Conservation (phyloP, 2,888 invertebrate species). For the Nephrotoma flavescens region DNA sequence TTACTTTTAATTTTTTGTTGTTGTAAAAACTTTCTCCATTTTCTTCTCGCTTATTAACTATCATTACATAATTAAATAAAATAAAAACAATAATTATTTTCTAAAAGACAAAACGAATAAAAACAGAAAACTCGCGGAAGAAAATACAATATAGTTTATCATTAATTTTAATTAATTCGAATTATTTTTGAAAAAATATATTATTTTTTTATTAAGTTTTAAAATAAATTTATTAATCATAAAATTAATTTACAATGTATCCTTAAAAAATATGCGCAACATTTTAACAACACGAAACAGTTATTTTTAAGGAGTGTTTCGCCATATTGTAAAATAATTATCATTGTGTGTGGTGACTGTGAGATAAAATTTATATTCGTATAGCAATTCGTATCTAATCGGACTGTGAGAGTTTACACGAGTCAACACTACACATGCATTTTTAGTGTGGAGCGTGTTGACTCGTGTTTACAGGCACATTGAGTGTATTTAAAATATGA, state of each 20-base stretch:
- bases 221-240: background rate
- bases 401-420: no score
- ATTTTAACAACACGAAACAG: background rate
- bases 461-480: no score
- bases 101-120: background rate
- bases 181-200: background rate
- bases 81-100: background rate
- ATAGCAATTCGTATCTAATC: no score
- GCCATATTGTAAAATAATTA: background rate
- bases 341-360: background rate
- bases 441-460: no score
- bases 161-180: background rate
- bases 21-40: background rate
- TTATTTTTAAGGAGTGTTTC: background rate
- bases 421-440: no score
- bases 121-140: background rate
- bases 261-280: background rate
- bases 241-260: background rate
- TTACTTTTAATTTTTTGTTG: background rate
- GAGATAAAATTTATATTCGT: background rate
- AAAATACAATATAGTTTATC: background rate
- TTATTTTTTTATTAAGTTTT: background rate
- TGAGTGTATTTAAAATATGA: no score
- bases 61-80: background rate
- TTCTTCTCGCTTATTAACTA: background rate